Evolutionary conservation across 2,113 vertebrate species (phyloP), one percentile per base, ranked within the genome.

Genomic region (Spheniscus mendiculus): DNA sequence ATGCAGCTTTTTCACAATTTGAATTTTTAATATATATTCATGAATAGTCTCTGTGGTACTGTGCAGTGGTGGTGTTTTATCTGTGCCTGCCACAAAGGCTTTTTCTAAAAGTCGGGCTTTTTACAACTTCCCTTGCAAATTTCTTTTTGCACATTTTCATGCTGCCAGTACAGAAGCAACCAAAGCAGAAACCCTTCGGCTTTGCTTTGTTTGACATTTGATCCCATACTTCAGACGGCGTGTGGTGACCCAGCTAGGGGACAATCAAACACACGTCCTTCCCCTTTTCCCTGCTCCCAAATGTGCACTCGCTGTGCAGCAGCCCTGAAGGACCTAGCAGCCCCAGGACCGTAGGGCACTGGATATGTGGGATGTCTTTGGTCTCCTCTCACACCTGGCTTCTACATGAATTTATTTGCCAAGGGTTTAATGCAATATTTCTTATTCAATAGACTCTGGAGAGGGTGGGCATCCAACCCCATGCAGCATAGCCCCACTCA

Each of bases 1-100:
- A 93, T 92, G 73, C 83, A 61, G 63, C 47, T 87, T 90, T 83
- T 83, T 63, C 63, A 61, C 36, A 45, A 65, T 92, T 79, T 84
- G 52, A 88, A 77, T 85, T 89, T 93, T 95, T 96, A 89, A 95
- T 95, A 78, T 95, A 94, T 95, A 94, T 96, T 96, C 92, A 95
- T 96, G 92, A 92, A 38, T 36, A 58, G 84, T 65, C 86, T 90
- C 86, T 93, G 34, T 0, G 3, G 88, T 80, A 59, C 85, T 93
- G 56, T 89, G 45, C 53, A 52, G 29, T 36, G 52, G 23, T 62
- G 47, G 16, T 81, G 61, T 93, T 97, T 97, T 96, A 96, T 97
- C 94, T 97, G 52, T 58, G 90, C 44, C 70, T 94, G 53, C 67
- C 93, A 96, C 83, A 93, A 93, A 95, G 78, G 29, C 88, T 87